phyloP scores from a whole-genome alignment of 2,797 vertebrate species.

The Enteromius unitaeniatus region DNA sequence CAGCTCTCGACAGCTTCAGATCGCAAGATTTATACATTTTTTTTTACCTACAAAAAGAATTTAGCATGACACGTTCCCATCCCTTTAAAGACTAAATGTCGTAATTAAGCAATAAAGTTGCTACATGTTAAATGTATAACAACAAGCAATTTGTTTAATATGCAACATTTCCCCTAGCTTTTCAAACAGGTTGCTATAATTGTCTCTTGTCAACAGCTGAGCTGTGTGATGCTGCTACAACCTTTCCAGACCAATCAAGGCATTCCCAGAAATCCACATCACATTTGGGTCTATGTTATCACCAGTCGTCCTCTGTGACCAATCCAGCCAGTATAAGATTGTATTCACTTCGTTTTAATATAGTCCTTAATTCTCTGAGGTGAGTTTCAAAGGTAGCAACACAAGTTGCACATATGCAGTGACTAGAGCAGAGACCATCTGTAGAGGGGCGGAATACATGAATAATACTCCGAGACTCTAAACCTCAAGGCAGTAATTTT shows the following conservation, averaged over 20 bases:
- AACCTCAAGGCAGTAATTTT: constrained; percentile 45
- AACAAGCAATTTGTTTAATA: background rate
- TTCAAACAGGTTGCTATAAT: constrained; percentile 6
- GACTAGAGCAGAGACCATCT: constrained; percentile 35
- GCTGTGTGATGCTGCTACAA: constrained; percentile 37
- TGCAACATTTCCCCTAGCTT: background rate
- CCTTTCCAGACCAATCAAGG: constrained; percentile 21
- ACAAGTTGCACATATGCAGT: constrained; percentile 23
- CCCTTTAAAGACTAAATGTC: constrained; percentile 25
- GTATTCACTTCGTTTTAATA: constrained; percentile 16
- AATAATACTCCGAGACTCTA: constrained; percentile 37
- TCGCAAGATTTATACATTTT: constrained; percentile 36
- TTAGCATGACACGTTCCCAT: constrained; percentile 26
- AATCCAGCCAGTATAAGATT: constrained; percentile 19
- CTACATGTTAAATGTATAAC: background rate
- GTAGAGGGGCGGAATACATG: constrained; percentile 32
- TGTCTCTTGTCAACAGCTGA: constrained; percentile 29
- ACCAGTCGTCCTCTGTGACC: constrained; percentile 14
- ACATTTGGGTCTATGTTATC: constrained; percentile 35
- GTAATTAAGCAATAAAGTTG: constrained; percentile 4
- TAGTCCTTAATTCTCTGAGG: constrained; percentile 10
- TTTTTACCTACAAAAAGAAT: constrained; percentile 21
- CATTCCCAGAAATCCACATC: constrained; percentile 22
- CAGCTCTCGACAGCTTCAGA: constrained; percentile 47
- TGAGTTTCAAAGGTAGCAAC: constrained; percentile 38